Conservation (phyloP, 2,797 vertebrate species). For the Peromyscus aztecus region DNA sequence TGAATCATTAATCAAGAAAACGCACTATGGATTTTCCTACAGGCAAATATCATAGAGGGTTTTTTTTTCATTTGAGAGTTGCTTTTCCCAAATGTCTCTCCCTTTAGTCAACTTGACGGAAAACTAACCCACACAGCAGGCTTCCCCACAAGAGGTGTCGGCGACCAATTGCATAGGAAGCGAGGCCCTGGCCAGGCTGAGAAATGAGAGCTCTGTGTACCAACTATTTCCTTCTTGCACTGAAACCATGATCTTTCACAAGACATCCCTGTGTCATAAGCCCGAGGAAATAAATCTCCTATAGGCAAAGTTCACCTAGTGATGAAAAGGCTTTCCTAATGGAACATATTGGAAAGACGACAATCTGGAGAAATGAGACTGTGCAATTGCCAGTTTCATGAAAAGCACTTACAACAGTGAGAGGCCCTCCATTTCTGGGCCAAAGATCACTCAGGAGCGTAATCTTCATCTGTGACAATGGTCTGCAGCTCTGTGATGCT, state of each 20-base stretch:
- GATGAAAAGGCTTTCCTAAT: constrained; percentile 22
- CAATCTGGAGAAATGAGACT: constrained; percentile 33
- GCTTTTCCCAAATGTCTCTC: background rate
- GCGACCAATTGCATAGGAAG: no score
- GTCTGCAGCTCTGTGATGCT: background rate
- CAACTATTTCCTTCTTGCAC: background rate
- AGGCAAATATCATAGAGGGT: background rate
- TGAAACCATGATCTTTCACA: constrained; percentile 47
- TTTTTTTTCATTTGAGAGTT: background rate
- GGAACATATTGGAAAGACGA: background rate
- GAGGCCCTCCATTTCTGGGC: background rate
- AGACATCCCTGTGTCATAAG: constrained; percentile 31
- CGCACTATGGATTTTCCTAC: background rate
- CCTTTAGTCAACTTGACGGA: background rate
- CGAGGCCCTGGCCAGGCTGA: background rate
- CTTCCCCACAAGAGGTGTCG: background rate
- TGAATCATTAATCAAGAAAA: background rate
- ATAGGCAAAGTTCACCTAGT: background rate
- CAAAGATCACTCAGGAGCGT: constrained; percentile 5
- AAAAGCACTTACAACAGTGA: constrained; percentile 36
- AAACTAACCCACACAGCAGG: background rate
- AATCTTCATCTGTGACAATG: background rate
- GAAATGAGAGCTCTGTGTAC: background rate
- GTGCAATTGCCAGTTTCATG: background rate
- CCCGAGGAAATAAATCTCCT: constrained; percentile 62